phyloP scores from a whole-genome alignment of 2,113 vertebrate genomes.

The Cairina moschata region DNA sequence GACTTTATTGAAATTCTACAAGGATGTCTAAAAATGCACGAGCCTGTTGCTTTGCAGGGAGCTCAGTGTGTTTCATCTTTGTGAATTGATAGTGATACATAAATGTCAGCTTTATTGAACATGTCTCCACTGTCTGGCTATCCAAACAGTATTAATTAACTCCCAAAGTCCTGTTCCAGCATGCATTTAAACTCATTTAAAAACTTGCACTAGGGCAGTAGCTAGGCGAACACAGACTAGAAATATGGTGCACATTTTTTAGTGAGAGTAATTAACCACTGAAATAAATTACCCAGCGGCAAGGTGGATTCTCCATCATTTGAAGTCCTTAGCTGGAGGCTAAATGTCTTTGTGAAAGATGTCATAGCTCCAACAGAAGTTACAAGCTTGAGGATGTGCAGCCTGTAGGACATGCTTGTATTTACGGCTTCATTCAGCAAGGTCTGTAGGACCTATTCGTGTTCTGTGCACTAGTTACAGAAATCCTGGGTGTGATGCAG shows the following conservation, averaged over 20 bases:
- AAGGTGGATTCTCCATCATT: conserved; percentile 50
- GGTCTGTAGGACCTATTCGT: background rate
- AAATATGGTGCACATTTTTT: conserved; percentile 10
- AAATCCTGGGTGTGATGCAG: background rate
- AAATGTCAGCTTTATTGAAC: conserved; percentile 57
- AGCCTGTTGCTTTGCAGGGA: conserved; percentile 27
- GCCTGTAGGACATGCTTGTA: background rate
- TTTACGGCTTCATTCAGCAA: background rate
- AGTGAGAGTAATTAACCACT: conserved; percentile 49
- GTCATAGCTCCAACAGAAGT: background rate
- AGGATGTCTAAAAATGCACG: background rate
- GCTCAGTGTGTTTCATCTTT: conserved; percentile 17
- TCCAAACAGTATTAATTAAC: conserved; percentile 57
- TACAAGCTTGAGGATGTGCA: background rate
- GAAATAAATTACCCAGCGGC: conserved; percentile 26
- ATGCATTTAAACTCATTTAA: conserved; percentile 26
- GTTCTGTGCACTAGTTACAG: background rate
- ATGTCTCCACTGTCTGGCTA: conserved; percentile 29
- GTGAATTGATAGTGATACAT: conserved; percentile 40
- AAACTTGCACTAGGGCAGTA: background rate
- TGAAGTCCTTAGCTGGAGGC: background rate
- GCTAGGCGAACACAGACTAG: background rate
- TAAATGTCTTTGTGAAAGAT: conserved; percentile 1
- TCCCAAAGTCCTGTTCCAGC: conserved; percentile 44
- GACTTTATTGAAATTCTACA: conserved; percentile 40